These are phyloP conservation scores for Paedocypris sp. DNA, from an alignment of 2,113 vertebrate species.

Conservation along the genomic window DNA sequence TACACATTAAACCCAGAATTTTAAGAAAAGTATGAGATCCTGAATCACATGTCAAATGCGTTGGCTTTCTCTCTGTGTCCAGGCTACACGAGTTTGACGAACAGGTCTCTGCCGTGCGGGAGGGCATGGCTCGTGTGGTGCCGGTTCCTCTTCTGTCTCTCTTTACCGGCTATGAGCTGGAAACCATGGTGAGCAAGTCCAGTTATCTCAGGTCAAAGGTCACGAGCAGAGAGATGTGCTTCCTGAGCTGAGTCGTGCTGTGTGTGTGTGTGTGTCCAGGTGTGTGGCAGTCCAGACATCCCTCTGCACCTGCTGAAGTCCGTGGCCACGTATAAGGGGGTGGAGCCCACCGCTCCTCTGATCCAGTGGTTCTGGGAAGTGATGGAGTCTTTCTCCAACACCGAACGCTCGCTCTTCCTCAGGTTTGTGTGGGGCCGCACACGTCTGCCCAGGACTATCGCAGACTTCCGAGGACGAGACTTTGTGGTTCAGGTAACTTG, in stretches of 20 bases:
- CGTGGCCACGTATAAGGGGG: conserved; percentile 92
- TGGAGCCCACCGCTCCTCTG: conserved; percentile 81
- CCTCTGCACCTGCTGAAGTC: conserved; percentile 95
- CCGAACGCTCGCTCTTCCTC: conserved; percentile 88
- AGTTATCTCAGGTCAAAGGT: neutral
- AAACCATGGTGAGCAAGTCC: conserved; percentile 79
- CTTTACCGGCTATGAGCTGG: conserved; percentile 93
- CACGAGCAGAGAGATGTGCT: neutral
- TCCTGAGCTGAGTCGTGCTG: neutral
- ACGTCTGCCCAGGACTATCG: conserved; percentile 91
- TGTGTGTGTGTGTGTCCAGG: conserved; percentile 52
- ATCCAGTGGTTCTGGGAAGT: conserved; percentile 99
- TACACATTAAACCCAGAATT: too few relatives aligned
- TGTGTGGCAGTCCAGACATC: conserved; percentile 96
- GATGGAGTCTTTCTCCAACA: conserved; percentile 98
- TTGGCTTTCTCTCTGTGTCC: conserved; percentile 24
- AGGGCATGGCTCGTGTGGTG: conserved; percentile 94
- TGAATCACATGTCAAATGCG: too few relatives aligned
- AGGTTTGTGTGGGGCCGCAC: conserved; percentile 97
- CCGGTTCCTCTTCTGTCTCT: conserved; percentile 92
- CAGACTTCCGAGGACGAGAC: conserved; percentile 90
- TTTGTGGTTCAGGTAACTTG: conserved; percentile 89
- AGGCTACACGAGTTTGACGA: conserved; percentile 97
- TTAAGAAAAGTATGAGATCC: too few relatives aligned
- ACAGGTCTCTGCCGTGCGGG: conserved; percentile 90